Evolutionary conservation across 2,888 invertebrate genomes (phyloP), one percentile per base, ranked within the genome.

Genomic region (Rhodophaea formosa): DNA sequence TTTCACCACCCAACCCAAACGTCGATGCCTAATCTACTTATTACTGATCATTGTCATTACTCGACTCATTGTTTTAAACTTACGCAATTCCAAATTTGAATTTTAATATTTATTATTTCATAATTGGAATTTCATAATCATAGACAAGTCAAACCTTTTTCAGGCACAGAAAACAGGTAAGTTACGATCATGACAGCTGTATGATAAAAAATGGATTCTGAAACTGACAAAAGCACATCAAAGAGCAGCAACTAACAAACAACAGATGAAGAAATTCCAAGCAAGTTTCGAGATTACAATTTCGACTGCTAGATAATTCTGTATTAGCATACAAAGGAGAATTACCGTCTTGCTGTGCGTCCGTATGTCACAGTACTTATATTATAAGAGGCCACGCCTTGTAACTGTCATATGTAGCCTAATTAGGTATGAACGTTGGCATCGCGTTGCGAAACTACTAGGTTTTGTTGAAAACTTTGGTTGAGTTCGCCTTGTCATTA

Each of bases 271-370:
- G 90, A 88, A 91, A 91, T 88, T 87, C 86, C 86, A 81, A 83
- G 84, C 87, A 66, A 82, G 88, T 87, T 86, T 80, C 74, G 77
- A 90, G 91, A 90, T 91, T 89, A 91, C 87, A 88, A 88, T 91
- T 91, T 88, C 82, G 86, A 85, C 80, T 77, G 82, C 88, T 90
- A 90, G 90, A 91, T 90, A 88, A 91, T 90, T 90, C 86, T 80
- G 80, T 83, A 86, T 88, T 91, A 85, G 88, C 90, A 91, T 91
- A 91, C 90, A 91, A 91, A 89, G 89, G 88, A 82, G 87, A 81
- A 88, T 88, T 88, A 88, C 88, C 82, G 85, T 81, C 80, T 74
- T 65, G 72, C 73, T 79, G 81, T 84, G 81, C 82, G 86, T 86
- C 79, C 84, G 86, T 85, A 77, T 87, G 86, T 85, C 86, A 81